Evolutionary conservation across 1,140 invertebrate species (phyloP), one percentile per base, ranked within the genome.

Genomic region (Papilio helenus): DNA sequence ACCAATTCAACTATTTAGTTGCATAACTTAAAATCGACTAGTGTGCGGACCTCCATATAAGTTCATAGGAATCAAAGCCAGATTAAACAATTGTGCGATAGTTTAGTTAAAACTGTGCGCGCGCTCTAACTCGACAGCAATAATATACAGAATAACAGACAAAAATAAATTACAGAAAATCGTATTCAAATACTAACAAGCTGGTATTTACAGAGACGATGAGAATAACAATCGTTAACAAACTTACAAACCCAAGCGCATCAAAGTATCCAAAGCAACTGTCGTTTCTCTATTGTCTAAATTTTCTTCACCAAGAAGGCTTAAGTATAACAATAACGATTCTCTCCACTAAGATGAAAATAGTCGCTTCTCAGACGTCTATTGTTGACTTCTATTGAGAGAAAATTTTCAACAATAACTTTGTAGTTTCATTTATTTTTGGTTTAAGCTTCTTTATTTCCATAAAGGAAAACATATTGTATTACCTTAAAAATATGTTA

Each of bases 301-400:
- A 26, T 34, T 68, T 26, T 68, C 29, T 68, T 68, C 61, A 29
- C 12, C 14, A 61, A 61, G 26, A 68, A 68, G 61, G 61, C 61
- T 68, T 68, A 68, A 65, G 12, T 65, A 16, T 65, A 65, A 65
- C 58, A 65, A 34, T 68, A 12, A 68, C 12, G 18, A 68, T 29
- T 68, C 26, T 23, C 20, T 23, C 23, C 61, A 16, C 26, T 16
- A 68, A 68, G 26, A 68, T 68, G 26, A 29, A 34, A 18, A 68
- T 16, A 68, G 58, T 29, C 58, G 20, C 23, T 61, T 68, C 61
- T 34, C 14, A 68, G 14, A 14, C 10, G 12, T 7, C 61, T 29
- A 68, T 68, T 29, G 26, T 55, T 55, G 18, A 55, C 18, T 55
- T 55, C n/a, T 55, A 55, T 61, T 61, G 10, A 26, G 29, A 26